Evolutionary conservation across 2,888 invertebrate species (phyloP), one percentile per base, ranked within the genome.

Genomic region (Agrochola lychnidis): DNA sequence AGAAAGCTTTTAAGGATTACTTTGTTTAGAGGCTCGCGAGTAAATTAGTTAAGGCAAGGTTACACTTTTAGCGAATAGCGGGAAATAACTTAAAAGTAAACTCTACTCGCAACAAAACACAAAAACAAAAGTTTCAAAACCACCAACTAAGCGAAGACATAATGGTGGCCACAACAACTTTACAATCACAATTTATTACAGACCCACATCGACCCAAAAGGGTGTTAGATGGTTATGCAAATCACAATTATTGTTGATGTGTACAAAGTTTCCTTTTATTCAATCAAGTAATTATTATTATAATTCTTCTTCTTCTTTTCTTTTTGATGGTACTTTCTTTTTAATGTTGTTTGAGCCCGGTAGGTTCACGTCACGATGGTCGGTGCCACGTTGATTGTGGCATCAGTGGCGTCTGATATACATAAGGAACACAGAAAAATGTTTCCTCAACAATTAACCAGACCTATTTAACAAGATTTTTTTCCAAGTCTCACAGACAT

Each of bases 1-100:
- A 80, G 83, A 85, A 89, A 87, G 87, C 88, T 88, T 87, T 88
- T 84, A 85, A 74, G 71, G 77, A 88, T 89, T 88, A 87, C 80
- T 78, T 88, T 85, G 88, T 88, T 81, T 83, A 85, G 70, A 68
- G 53, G 71, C 67, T 36, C 45, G 42, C 48, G 40, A 77, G 80
- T 85, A 76, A 77, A 82, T 83, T 76, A 82, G 74, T 64, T 71
- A 25, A 59, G 70, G 72, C 42, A 22, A 70, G 63, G 81, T 22
- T 2, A 7, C 25, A 62, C 10, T 63, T 63, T 14, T 0, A 56
- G 88, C 79, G 87, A 56, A 30, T 4, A 64, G 66, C 73, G 59
- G 19, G 5, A 30, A 30, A 48, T 25, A 16, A 57, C 2, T 16
- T 22, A 12, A 19, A 57, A 48, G 12, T 30, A 22, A 45, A 45